Evolutionary conservation across 1,140 invertebrate genomes (phyloP).

Genomic region (Calycopis cecrops): DNA sequence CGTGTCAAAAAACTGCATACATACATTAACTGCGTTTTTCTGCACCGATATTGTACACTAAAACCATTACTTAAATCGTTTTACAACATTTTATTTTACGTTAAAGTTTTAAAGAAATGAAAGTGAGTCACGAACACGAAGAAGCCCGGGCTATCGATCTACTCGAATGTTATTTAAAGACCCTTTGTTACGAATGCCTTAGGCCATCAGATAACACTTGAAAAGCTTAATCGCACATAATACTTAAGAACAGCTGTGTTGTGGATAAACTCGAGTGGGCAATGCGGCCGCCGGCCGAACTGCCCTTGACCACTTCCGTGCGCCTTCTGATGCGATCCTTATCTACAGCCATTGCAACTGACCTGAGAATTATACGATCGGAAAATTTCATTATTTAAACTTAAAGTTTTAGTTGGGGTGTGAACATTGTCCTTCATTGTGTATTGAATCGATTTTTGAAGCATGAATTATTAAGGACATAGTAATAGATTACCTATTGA

Average conservation of each 20-base stretch:
- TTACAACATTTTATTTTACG: neutral
- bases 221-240: constrained; percentile 63
- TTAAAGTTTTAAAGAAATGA: constrained; percentile 6
- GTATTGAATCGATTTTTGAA: too few species aligned
- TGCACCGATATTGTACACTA: too few species aligned
- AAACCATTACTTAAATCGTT: neutral
- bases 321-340: constrained; percentile 39
- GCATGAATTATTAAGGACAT: too few species aligned
- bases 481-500: too few species aligned
- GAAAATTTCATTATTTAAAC: too few species aligned
- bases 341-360: constrained; percentile 40
- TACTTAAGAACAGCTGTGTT: constrained; percentile 49
- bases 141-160: constrained; percentile 40
- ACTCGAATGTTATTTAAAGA: constrained; percentile 42
- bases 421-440: too few species aligned
- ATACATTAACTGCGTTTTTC: too few species aligned
- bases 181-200: constrained; percentile 46
- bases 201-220: constrained; percentile 60
- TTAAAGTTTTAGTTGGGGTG: too few species aligned
- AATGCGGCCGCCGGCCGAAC: constrained; percentile 26
- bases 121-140: constrained; percentile 1
- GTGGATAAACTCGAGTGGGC: constrained; percentile 38
- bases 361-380: neutral
- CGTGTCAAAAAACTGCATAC: too few species aligned
- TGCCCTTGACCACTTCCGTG: constrained; percentile 47